A percentile compares a stretch with the other conserved stretches of the same genome.
phyloP scores from a whole-genome alignment of 2,113 vertebrate species.

The Corapipo altera region DNA sequence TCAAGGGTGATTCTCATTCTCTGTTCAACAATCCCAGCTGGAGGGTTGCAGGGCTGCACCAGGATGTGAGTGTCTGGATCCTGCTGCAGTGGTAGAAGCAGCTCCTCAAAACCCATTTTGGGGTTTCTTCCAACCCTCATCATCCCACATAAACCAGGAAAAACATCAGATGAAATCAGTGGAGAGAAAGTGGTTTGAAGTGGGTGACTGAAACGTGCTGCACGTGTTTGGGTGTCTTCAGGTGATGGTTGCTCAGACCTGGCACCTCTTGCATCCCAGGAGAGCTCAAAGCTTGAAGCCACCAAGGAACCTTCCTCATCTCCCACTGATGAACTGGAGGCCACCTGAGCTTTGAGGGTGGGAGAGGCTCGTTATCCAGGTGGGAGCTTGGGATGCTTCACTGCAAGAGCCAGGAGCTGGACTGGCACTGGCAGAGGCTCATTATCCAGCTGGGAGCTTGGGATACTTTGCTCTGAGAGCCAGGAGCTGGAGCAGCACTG shows the following conservation, averaged over 20 bases:
- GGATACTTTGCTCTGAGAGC: fast-evolving
- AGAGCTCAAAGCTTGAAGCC: background rate
- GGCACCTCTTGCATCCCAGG: background rate
- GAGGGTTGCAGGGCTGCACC: background rate
- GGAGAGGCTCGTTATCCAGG: background rate
- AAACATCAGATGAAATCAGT: background rate
- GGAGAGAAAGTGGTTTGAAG: background rate
- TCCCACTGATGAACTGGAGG: background rate
- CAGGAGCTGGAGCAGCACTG: fast-evolving
- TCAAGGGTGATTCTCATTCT: background rate
- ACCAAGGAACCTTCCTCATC: background rate
- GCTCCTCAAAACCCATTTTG: background rate
- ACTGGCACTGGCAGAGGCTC: background rate
- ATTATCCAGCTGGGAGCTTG: background rate
- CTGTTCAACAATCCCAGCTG: background rate
- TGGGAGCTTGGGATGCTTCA: background rate
- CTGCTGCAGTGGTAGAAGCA: background rate
- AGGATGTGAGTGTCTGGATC: background rate
- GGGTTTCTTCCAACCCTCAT: background rate
- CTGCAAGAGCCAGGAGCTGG: fast-evolving
- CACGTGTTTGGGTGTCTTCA: fast-evolving
- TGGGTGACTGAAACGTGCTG: background rate
- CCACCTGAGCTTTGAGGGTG: background rate
- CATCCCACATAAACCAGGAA: background rate
- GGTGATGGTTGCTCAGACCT: background rate